These are phyloP conservation scores for Mareca strepera DNA, from an alignment of 2,797 vertebrate species.

Conservation along the genomic window DNA sequence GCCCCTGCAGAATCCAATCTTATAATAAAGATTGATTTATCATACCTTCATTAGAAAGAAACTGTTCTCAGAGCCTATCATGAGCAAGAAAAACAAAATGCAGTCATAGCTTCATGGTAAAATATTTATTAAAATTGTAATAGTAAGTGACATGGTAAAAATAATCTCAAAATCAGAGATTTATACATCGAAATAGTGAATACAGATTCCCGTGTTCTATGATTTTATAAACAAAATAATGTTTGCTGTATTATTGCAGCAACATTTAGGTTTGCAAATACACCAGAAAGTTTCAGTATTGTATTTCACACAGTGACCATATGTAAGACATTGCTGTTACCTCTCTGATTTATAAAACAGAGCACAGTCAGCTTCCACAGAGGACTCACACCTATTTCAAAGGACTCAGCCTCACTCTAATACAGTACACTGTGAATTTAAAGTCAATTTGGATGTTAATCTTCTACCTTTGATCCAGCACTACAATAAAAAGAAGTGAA, in stretches of 20 bases:
- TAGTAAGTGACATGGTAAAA: not conserved
- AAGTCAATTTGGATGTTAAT: conserved; percentile 1
- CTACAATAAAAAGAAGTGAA: not conserved
- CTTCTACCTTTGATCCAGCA: not conserved
- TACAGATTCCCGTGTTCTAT: not conserved
- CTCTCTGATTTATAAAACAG: not conserved
- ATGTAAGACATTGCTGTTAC: not conserved
- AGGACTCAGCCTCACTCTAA: not conserved
- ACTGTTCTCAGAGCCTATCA: not conserved
- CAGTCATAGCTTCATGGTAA: not conserved
- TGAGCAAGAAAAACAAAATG: not conserved
- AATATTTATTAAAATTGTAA: not conserved
- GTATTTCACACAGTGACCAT: not conserved
- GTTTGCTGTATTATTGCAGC: not conserved
- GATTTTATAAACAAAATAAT: not conserved
- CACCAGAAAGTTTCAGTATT: not conserved
- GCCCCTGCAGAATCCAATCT: not conserved
- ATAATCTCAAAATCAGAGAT: not conserved
- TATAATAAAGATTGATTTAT: not conserved
- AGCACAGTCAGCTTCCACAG: not conserved
- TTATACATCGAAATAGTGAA: not conserved
- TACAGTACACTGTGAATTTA: not conserved
- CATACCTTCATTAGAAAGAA: not conserved
- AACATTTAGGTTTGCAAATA: not conserved
- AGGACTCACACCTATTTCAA: not conserved